Evolutionary conservation across 2,888 invertebrate species (phyloP).

Genomic region (Napeogenes inachia): DNA sequence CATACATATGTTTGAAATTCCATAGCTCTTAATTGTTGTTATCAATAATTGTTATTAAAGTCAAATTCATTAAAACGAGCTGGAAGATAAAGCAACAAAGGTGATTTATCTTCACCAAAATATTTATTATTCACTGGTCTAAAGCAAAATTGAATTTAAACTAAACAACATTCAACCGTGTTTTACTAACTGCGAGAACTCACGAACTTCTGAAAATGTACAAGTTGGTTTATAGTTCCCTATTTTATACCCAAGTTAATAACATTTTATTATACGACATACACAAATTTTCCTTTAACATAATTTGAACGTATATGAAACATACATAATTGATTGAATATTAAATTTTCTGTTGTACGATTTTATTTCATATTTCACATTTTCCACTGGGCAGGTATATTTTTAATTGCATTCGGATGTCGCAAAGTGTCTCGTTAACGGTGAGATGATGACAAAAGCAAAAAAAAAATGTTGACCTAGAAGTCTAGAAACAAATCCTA

Average conservation of each 20-base stretch:
- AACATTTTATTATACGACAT: background rate
- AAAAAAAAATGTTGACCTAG: slow-evolving; percentile 23
- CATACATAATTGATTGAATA: background rate
- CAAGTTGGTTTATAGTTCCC: background rate
- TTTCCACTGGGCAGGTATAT: slow-evolving; percentile 3
- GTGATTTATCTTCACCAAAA: no score
- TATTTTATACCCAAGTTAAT: background rate
- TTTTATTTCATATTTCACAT: slow-evolving; percentile 3
- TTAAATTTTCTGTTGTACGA: background rate
- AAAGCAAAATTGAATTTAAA: slow-evolving; percentile 9
- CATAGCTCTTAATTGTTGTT: slow-evolving; percentile 4
- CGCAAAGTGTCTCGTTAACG: slow-evolving; percentile 28
- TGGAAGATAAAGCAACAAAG: no score
- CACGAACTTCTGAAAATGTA: background rate
- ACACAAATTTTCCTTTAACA: background rate
- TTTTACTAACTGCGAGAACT: slow-evolving; percentile 2
- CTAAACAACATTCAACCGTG: background rate
- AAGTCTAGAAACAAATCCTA: slow-evolving; percentile 29
- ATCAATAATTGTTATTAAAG: slow-evolving; percentile 21
- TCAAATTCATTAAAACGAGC: slow-evolving; percentile 17
- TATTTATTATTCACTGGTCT: background rate
- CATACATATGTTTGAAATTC: background rate
- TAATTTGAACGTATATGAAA: background rate
- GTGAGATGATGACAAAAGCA: slow-evolving; percentile 28
- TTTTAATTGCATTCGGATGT: slow-evolving; percentile 22